phyloP scores from a whole-genome alignment of 2,113 vertebrate genomes.

The Phyllopteryx taeniolatus region DNA sequence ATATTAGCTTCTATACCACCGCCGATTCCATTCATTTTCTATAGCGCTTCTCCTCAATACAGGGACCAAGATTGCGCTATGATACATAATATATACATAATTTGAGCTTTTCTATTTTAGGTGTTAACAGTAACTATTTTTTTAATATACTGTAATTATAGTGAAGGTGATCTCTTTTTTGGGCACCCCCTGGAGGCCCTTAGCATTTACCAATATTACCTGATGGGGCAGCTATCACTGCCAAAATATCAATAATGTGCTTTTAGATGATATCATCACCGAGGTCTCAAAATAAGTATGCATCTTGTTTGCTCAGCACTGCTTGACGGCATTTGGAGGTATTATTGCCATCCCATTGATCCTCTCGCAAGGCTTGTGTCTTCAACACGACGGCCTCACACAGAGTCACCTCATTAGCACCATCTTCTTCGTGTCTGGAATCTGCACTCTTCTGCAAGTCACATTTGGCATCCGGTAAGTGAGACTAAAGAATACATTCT shows the following conservation, averaged over 20 bases:
- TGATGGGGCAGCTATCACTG: not conserved
- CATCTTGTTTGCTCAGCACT: conserved; percentile 77
- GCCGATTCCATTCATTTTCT: not conserved
- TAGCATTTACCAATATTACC: too few relatives aligned
- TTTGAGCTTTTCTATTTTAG: too few relatives aligned
- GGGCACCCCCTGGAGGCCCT: too few relatives aligned
- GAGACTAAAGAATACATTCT: not conserved
- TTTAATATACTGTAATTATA: too few relatives aligned
- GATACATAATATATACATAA: too few relatives aligned
- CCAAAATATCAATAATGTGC: not conserved
- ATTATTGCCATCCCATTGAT: conserved; percentile 89
- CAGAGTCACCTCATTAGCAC: conserved; percentile 95
- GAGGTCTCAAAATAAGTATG: not conserved
- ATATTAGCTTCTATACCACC: not conserved
- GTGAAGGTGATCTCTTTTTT: too few relatives aligned
- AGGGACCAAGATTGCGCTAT: too few relatives aligned
- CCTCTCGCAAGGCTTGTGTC: conserved; percentile 85
- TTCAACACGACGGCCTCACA: conserved; percentile 88
- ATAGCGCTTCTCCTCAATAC: too few relatives aligned
- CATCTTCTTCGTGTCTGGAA: conserved; percentile 92
- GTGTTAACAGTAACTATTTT: too few relatives aligned
- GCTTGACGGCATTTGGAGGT: conserved; percentile 88
- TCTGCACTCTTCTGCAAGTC: conserved; percentile 93
- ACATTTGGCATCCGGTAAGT: conserved; percentile 89
- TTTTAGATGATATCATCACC: not conserved